These are phyloP conservation scores for Ormyrus pomaceus DNA, from an alignment of 2,888 invertebrate species.

Conservation along the genomic window DNA sequence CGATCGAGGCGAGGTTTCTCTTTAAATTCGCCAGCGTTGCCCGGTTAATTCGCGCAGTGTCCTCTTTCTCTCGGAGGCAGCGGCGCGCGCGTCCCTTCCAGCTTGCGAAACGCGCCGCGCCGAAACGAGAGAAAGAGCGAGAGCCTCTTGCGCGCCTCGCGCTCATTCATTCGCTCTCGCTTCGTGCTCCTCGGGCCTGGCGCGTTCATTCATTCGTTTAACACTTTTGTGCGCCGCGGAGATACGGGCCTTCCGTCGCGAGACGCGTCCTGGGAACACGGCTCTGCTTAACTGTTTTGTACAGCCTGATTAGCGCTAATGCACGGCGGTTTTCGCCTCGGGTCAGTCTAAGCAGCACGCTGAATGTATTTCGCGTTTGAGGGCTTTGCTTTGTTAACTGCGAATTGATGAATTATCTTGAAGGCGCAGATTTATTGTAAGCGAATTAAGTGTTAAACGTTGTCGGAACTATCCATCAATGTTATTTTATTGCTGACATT, in stretches of 20 bases:
- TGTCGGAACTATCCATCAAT: no score
- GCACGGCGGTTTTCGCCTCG: slow-evolving; percentile 54
- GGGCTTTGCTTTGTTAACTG: no score
- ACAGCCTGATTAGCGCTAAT: slow-evolving; percentile 69
- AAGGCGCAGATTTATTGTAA: no score
- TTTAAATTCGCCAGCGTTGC: no score
- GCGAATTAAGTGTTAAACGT: no score
- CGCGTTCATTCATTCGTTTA: slow-evolving; percentile 71
- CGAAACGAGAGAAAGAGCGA: background rate
- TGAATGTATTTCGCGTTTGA: background rate
- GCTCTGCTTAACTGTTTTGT: slow-evolving; percentile 70
- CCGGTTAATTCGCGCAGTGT: no score
- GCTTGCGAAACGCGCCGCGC: no score
- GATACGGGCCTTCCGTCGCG: slow-evolving; percentile 67
- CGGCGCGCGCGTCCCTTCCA: no score
- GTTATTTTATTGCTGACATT: no score
- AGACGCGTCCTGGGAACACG: slow-evolving; percentile 65
- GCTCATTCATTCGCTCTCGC: slow-evolving; percentile 65
- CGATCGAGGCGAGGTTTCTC: no score
- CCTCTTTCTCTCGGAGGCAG: no score
- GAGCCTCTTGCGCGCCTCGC: slow-evolving; percentile 11
- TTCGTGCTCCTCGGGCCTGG: slow-evolving; percentile 57
- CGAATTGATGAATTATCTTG: no score
- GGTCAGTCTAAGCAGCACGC: slow-evolving; percentile 29
- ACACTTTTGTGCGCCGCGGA: slow-evolving; percentile 72